A percentile compares a stretch with the other conserved stretches of the same genome.
Evolutionary conservation across 1,140 invertebrate species (phyloP).

Genomic region (Drosophila pachea): DNA sequence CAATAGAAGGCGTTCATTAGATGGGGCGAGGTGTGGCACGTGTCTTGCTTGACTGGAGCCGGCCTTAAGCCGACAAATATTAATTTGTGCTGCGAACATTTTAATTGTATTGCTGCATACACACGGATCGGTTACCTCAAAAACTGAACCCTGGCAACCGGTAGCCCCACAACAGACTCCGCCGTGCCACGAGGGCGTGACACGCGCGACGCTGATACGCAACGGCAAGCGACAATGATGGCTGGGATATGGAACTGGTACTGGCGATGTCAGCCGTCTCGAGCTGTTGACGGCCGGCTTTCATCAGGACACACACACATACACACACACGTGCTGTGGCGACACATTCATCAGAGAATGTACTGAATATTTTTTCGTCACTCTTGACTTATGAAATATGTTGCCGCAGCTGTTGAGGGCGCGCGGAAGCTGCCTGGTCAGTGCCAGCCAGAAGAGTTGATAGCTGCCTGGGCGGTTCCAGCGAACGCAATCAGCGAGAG

Average conservation of each 20-base stretch:
- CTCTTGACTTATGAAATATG: slow-evolving; percentile 61
- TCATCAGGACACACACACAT: slow-evolving; percentile 24
- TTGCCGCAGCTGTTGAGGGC: slow-evolving; percentile 7
- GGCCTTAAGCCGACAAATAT: slow-evolving; percentile 51
- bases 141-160: slow-evolving; percentile 55
- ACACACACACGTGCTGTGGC: neutral
- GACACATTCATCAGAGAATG: slow-evolving; percentile 38
- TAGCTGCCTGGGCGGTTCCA: neutral
- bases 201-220: slow-evolving; percentile 53
- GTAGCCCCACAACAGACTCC: neutral
- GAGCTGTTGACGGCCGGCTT: slow-evolving; percentile 55
- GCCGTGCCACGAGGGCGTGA: neutral
- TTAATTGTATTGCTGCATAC: slow-evolving; percentile 46
- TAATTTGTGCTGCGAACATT: slow-evolving; percentile 55
- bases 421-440: slow-evolving; percentile 7
- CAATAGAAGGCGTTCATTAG: neutral
- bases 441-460: slow-evolving; percentile 1
- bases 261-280: slow-evolving; percentile 59
- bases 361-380: slow-evolving; percentile 42
- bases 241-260: slow-evolving; percentile 47
- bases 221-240: slow-evolving; percentile 59
- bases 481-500: neutral
- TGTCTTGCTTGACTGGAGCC: no score
- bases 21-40: neutral
- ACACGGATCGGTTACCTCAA: slow-evolving; percentile 9